These are phyloP conservation scores for Anoplopoma fimbria DNA, from an alignment of 2,113 vertebrate species.

Conservation along the genomic window DNA sequence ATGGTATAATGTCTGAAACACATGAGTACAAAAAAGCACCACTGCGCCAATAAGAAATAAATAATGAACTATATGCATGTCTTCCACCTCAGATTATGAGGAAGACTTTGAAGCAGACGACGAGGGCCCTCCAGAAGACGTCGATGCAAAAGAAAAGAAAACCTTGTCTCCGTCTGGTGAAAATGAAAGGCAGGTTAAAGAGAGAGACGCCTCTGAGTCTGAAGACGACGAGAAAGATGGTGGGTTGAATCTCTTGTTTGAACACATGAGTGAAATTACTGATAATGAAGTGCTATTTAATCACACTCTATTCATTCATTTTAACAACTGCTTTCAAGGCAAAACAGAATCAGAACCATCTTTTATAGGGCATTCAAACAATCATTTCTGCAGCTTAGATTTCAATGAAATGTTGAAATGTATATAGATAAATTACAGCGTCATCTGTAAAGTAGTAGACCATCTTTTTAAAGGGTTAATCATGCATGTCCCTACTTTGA, in stretches of 20 bases:
- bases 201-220: conserved; percentile 70
- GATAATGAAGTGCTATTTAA: neutral
- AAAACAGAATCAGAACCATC: conserved; percentile 12
- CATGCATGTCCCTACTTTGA: neutral
- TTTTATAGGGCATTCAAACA: too few species aligned
- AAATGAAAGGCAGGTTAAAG: conserved; percentile 57
- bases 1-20: conserved; percentile 71
- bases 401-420: neutral
- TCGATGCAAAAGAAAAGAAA: conserved; percentile 71
- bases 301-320: neutral
- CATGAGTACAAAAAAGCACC: neutral
- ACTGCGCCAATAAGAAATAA: neutral
- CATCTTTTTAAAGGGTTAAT: neutral
- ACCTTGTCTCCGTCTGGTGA: conserved; percentile 72
- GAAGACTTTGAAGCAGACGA: conserved; percentile 95
- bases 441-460: neutral
- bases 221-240: conserved; percentile 83
- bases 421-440: neutral
- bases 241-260: conserved; percentile 56
- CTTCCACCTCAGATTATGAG: conserved; percentile 87
- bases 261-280: neutral
- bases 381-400: neutral
- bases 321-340: neutral
- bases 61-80: conserved; percentile 2
- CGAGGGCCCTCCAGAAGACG: conserved; percentile 82